A percentile compares a stretch with the other conserved stretches of the same genome.
Conservation (phyloP, 1,140 invertebrate genomes). For the Laupala kohalensis region DNA sequence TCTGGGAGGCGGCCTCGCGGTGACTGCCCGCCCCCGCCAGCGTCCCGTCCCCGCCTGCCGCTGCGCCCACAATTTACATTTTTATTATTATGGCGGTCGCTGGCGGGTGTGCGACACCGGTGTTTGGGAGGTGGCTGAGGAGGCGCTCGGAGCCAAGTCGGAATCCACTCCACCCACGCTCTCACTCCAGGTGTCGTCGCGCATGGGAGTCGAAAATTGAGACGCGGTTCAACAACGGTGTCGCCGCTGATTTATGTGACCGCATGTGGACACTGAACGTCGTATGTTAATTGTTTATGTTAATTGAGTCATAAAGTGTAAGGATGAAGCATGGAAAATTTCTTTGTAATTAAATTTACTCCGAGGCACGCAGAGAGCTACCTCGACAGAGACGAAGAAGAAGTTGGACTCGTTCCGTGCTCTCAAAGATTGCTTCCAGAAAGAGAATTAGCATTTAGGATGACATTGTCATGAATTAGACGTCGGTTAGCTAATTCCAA, state of each 20-base stretch:
- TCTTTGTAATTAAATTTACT: not conserved
- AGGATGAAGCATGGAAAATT: not conserved
- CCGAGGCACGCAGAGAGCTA: not conserved
- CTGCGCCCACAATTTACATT: not conserved
- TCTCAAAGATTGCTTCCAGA: too few relatives aligned
- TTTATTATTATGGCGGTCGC: not conserved
- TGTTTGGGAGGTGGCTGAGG: too few relatives aligned
- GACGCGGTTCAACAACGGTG: not conserved
- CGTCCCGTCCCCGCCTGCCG: too few relatives aligned
- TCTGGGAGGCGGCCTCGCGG: not conserved
- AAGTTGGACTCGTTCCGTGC: too few relatives aligned
- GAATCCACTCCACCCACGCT: not conserved
- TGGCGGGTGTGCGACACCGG: not conserved
- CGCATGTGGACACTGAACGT: not conserved
- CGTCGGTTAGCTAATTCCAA: too few relatives aligned
- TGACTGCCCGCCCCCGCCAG: not conserved
- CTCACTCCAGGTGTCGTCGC: not conserved
- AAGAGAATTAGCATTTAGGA: too few relatives aligned
- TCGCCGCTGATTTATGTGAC: not conserved
- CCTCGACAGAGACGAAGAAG: too few relatives aligned
- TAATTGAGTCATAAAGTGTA: not conserved
- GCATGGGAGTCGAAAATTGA: not conserved
- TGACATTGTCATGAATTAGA: too few relatives aligned
- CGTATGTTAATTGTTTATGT: not conserved
- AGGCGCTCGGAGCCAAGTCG: too few relatives aligned